Evolutionary conservation across 2,113 vertebrate genomes (phyloP).

Genomic region (Lophura nycthemera): DNA sequence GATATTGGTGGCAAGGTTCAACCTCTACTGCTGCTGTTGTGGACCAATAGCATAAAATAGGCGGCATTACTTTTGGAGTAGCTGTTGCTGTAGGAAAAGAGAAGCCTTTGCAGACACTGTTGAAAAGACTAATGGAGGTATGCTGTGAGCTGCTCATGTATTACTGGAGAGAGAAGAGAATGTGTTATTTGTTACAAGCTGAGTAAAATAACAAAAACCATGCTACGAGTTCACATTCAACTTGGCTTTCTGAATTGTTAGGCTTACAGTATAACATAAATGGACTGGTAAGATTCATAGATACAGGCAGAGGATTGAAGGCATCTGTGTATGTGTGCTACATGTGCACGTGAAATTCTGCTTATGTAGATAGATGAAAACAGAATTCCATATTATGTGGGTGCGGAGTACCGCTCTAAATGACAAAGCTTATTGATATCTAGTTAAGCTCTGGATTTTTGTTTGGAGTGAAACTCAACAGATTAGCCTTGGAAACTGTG

Average conservation of each 20-base stretch:
- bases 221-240: not conserved
- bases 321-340: accelerated
- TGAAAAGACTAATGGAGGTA: not conserved
- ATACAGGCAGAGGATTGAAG: not conserved
- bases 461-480: not conserved
- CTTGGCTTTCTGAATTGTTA: not conserved
- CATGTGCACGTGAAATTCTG: not conserved
- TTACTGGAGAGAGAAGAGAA: not conserved
- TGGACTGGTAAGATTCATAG: not conserved
- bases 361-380: not conserved
- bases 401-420: not conserved
- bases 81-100: not conserved
- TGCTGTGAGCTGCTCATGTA: not conserved
- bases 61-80: too few relatives aligned
- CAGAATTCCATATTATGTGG: not conserved
- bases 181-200: not conserved
- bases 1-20: too few relatives aligned
- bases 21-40: too few relatives aligned
- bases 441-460: not conserved
- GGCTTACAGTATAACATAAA: not conserved
- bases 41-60: too few relatives aligned
- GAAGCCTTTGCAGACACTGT: not conserved
- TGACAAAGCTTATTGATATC: not conserved
- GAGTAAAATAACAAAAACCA: not conserved
- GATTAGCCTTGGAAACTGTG: not conserved